phyloP scores from a whole-genome alignment of 2,797 vertebrate genomes.

The Coilia nasus region DNA sequence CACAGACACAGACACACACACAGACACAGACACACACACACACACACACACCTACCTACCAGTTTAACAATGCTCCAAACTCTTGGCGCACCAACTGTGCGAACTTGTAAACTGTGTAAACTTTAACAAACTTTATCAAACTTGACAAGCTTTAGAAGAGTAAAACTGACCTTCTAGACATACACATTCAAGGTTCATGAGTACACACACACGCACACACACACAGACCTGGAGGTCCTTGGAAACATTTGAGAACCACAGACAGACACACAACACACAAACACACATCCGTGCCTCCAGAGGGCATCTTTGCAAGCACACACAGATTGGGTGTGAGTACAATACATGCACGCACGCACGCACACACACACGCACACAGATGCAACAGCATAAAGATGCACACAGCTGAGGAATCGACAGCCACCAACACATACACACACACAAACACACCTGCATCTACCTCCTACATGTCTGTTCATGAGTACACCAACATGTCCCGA shows the following conservation, averaged over 20 bases:
- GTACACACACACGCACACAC: not conserved
- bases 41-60: not conserved
- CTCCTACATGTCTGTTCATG: too few relatives aligned
- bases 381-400: not conserved
- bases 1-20: not conserved
- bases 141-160: not conserved
- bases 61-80: not conserved
- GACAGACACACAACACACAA: too few relatives aligned
- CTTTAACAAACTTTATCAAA: not conserved
- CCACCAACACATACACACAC: too few relatives aligned
- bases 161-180: not conserved
- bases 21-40: not conserved
- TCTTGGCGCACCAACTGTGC: not conserved
- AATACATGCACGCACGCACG: not conserved
- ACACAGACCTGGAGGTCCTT: too few relatives aligned
- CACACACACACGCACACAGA: slow-evolving; percentile 6
- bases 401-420: not conserved
- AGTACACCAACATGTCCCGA: too few relatives aligned
- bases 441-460: too few relatives aligned
- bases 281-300: too few relatives aligned
- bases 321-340: too few relatives aligned
- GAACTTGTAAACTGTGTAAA: not conserved
- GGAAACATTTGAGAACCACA: too few relatives aligned
- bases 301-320: too few relatives aligned
- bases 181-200: not conserved